Conservation (phyloP, 2,888 invertebrate species). For the Noctua janthe region DNA sequence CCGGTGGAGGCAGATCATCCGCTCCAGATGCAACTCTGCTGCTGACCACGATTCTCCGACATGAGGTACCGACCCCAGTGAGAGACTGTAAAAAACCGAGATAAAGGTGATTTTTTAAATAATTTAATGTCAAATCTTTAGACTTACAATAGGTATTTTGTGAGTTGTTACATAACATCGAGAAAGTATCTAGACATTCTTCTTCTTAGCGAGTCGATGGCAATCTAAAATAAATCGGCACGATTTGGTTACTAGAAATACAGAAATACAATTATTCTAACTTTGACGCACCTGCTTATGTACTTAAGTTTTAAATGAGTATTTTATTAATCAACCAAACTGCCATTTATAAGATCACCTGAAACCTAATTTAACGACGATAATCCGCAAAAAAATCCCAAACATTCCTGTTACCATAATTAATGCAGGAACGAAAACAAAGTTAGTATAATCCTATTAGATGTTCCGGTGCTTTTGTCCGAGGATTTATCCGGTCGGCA, state of each 20-base stretch:
- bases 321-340: not conserved
- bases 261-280: not conserved
- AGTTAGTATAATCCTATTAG: constrained; percentile 84
- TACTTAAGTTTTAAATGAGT: not conserved
- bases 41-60: too few relatives aligned
- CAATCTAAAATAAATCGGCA: not conserved
- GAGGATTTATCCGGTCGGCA: constrained; percentile 63
- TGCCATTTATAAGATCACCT: not conserved
- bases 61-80: too few relatives aligned
- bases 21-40: too few relatives aligned
- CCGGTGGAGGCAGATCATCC: too few relatives aligned
- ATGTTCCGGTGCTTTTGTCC: constrained; percentile 61
- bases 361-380: constrained; percentile 4
- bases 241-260: not conserved
- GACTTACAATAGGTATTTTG: not conserved
- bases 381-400: constrained; percentile 18
- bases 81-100: too few relatives aligned
- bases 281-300: not conserved
- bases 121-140: not conserved
- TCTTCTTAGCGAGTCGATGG: not conserved
- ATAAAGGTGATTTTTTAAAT: not conserved
- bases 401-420: constrained; percentile 64
- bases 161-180: not conserved
- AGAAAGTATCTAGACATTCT: not conserved
- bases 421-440: constrained; percentile 82